Evolutionary conservation across 2,888 invertebrate species (phyloP).

Genomic region (Lasioglossum leucozonium): DNA sequence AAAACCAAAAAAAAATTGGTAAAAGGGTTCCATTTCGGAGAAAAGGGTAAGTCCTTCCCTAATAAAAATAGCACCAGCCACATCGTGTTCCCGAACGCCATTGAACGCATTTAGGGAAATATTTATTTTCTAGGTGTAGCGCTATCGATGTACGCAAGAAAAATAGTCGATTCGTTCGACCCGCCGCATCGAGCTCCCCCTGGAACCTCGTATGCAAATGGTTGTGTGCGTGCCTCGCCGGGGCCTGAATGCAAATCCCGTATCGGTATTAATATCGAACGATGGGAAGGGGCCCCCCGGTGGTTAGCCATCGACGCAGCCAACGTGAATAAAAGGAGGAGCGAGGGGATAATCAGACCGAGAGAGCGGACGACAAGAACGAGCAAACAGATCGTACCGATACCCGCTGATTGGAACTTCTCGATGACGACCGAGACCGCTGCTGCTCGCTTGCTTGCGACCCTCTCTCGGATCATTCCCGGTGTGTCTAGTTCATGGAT

Average conservation of each 20-base stretch:
- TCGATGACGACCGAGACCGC: slow-evolving; percentile 26
- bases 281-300: slow-evolving; percentile 25
- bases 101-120: not conserved
- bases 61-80: too few relatives aligned
- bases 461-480: slow-evolving; percentile 10
- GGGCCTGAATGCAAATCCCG: slow-evolving; percentile 57
- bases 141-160: not conserved
- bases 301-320: slow-evolving; percentile 26
- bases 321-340: slow-evolving; percentile 48
- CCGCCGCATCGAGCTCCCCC: not conserved
- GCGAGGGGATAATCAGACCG: slow-evolving; percentile 57
- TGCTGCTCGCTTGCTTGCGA: not conserved
- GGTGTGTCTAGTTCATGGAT: slow-evolving; percentile 18
- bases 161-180: not conserved
- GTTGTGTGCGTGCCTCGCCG: slow-evolving; percentile 12
- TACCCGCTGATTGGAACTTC: slow-evolving; percentile 51
- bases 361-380: slow-evolving; percentile 46
- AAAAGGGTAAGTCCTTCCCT: too few relatives aligned
- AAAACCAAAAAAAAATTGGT: too few relatives aligned
- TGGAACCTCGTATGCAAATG: not conserved
- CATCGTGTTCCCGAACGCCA: too few relatives aligned
- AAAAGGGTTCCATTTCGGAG: too few relatives aligned
- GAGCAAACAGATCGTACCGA: slow-evolving; percentile 71
- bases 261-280: slow-evolving; percentile 69
- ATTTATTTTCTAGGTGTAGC: not conserved